These are phyloP conservation scores for Atta colombica DNA, from an alignment of 1,140 invertebrate genomes.

Conservation along the genomic window DNA sequence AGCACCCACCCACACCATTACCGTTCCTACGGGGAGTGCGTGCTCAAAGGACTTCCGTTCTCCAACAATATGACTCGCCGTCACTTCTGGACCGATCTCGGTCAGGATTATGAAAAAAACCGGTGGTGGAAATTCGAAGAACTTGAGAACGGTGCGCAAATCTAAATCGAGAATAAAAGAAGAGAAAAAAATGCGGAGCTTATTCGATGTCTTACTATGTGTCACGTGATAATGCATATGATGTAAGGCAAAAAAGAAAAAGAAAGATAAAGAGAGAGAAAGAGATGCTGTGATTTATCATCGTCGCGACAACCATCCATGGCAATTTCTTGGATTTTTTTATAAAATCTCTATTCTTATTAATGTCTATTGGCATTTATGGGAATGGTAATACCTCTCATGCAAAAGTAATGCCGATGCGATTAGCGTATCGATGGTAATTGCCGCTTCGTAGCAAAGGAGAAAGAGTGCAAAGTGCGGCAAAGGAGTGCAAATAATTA, in stretches of 20 bases:
- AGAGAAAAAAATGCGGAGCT: slow-evolving; percentile 15
- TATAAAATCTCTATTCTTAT: not conserved
- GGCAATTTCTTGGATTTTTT: not conserved
- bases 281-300: not conserved
- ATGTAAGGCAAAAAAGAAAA: not conserved
- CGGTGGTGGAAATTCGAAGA: not conserved
- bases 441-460: slow-evolving; percentile 11
- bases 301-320: not conserved
- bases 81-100: not conserved
- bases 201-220: not conserved
- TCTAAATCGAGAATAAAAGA: not conserved
- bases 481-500: slow-evolving; percentile 27
- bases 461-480: slow-evolving; percentile 41
- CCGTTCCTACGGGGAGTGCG: not conserved
- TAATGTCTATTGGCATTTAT: not conserved
- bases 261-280: not conserved
- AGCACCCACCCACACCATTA: not conserved
- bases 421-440: slow-evolving; percentile 45
- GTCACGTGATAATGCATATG: slow-evolving; percentile 10
- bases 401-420: slow-evolving; percentile 11
- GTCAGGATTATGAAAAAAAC: not conserved
- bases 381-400: not conserved
- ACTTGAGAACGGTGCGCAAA: not conserved
- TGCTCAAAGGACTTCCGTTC: slow-evolving; percentile 61
- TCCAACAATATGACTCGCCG: slow-evolving; percentile 32